A percentile compares a stretch with the other conserved stretches of the same genome.
Evolutionary conservation across 2,113 vertebrate genomes (phyloP).

Genomic region (Casuarius casuarius): DNA sequence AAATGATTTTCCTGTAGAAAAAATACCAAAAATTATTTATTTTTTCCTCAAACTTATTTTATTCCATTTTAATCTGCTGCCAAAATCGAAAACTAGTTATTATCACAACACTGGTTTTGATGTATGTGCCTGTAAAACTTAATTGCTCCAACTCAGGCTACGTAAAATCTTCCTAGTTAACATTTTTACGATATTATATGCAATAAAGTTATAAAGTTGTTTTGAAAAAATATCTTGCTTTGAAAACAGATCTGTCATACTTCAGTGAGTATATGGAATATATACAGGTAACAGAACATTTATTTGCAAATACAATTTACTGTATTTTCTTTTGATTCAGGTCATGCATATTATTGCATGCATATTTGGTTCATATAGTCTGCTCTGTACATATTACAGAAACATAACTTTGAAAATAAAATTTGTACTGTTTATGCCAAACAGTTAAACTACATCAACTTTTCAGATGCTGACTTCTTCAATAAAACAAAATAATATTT

Average conservation of each 20-base stretch:
- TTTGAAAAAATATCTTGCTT: background rate
- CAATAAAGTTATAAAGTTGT: background rate
- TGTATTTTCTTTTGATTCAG: background rate
- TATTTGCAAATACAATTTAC: background rate
- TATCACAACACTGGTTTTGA: background rate
- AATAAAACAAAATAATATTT: background rate
- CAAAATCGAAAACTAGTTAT: background rate
- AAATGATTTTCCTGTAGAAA: background rate
- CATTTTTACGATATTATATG: background rate
- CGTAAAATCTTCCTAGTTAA: background rate
- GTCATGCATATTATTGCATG: background rate
- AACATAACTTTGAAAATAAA: background rate
- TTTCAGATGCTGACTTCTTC: background rate
- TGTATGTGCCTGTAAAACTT: background rate
- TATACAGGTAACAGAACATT: background rate
- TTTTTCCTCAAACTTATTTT: background rate
- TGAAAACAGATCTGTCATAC: background rate
- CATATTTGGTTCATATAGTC: accelerated
- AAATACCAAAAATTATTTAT: background rate
- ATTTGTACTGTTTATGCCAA: background rate
- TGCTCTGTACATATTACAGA: background rate
- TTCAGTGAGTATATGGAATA: background rate
- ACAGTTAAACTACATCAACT: background rate
- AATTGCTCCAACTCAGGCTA: background rate
- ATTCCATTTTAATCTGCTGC: background rate